Evolutionary conservation across 2,113 vertebrate genomes (phyloP).

Genomic region (Chionomys nivalis): DNA sequence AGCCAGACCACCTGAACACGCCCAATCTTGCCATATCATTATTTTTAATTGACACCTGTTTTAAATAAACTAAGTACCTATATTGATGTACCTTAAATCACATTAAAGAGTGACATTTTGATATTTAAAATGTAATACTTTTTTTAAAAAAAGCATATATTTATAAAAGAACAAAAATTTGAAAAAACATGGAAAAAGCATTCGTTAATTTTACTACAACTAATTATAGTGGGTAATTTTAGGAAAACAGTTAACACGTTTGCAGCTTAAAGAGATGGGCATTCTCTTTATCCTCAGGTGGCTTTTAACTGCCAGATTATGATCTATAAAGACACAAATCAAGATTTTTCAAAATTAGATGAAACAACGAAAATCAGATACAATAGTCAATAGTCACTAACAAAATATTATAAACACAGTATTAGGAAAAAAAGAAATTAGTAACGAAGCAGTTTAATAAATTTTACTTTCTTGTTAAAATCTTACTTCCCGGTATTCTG

Average conservation of each 20-base stretch:
- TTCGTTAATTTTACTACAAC: background rate
- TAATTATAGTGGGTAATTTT: background rate
- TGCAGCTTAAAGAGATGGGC: background rate
- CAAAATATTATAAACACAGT: background rate
- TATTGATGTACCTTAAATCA: background rate
- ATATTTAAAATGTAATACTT: background rate
- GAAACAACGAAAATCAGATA: slow-evolving; percentile 1
- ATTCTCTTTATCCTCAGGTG: background rate
- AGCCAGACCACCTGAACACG: no score
- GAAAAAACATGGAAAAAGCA: background rate
- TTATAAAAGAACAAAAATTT: background rate
- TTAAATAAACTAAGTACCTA: slow-evolving; percentile 31
- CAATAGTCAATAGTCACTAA: background rate
- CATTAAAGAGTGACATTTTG: background rate
- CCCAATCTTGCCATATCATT: background rate
- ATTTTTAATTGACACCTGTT: background rate
- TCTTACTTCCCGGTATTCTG: background rate
- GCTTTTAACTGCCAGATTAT: background rate
- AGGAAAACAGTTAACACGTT: background rate
- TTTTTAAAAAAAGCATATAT: background rate
- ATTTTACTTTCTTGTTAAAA: slow-evolving; percentile 29
- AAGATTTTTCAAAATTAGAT: background rate
- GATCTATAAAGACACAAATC: slow-evolving; percentile 7
- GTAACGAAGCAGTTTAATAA: slow-evolving; percentile 19
- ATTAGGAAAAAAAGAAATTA: slow-evolving; percentile 11